These are phyloP conservation scores for Notospermus geniculatus DNA, from an alignment of 1,140 invertebrate species.

Conservation along the genomic window DNA sequence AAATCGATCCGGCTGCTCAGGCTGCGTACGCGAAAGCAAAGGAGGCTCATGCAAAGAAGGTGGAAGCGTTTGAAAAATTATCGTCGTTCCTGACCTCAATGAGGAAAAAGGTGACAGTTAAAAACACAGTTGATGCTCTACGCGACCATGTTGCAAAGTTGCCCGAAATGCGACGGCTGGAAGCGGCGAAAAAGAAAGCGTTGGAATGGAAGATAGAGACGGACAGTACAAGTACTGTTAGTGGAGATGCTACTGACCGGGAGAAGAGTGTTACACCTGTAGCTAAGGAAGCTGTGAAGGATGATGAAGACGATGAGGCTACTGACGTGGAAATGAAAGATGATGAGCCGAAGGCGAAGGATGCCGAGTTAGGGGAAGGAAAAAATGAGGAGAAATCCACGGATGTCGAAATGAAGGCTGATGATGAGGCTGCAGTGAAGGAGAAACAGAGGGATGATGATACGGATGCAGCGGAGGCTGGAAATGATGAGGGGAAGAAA, in stretches of 20 bases:
- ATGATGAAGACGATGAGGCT: slow-evolving; percentile 20
- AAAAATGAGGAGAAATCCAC: slow-evolving; percentile 19
- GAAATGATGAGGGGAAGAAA: not conserved
- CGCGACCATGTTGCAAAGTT: too few species aligned
- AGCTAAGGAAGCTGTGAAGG: slow-evolving; percentile 16
- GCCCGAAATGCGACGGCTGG: too few species aligned
- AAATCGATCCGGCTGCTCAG: too few species aligned
- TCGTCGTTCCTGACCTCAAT: too few species aligned
- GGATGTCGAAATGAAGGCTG: not conserved
- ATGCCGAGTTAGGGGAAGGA: slow-evolving; percentile 15
- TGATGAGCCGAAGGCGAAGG: slow-evolving; percentile 16
- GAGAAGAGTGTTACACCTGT: not conserved
- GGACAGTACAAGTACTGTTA: too few species aligned
- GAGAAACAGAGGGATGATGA: not conserved
- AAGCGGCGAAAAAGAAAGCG: too few species aligned
- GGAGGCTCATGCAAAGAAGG: too few species aligned
- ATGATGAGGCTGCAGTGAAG: not conserved
- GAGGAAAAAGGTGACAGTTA: too few species aligned
- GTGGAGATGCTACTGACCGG: slow-evolving; percentile 1
- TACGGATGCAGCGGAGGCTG: not conserved
- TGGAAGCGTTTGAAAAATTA: too few species aligned
- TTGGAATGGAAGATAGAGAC: too few species aligned
- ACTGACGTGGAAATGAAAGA: slow-evolving; percentile 29
- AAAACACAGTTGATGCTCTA: too few species aligned
- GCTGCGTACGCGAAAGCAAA: too few species aligned